Percentiles rank a stretch among this genome's conserved stretches.
phyloP scores from a whole-genome alignment of 2,888 invertebrate genomes.

The Alviniconcha strummeri region DNA sequence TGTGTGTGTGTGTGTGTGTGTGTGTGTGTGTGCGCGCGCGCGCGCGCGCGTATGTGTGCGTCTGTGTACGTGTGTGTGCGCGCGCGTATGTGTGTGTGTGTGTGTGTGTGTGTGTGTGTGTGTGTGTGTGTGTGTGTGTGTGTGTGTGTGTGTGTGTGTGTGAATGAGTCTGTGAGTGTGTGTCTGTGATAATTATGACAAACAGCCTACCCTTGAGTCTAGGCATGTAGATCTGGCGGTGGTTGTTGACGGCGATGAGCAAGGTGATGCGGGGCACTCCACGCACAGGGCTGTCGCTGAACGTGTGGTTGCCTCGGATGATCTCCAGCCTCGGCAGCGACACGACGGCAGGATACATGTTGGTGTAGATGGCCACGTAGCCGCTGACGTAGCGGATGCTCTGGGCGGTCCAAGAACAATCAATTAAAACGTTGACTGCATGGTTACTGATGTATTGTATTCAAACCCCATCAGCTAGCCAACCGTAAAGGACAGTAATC shows the following conservation, averaged over 20 bases:
- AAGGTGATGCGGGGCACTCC: neutral
- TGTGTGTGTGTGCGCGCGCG: neutral
- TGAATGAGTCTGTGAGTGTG: neutral
- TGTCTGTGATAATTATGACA: neutral
- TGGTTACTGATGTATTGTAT: too few species aligned
- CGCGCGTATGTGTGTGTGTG: neutral
- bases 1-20: neutral
- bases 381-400: constrained; percentile 6
- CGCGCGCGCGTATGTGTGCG: neutral
- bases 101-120: neutral
- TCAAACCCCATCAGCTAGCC: too few species aligned
- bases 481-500: too few species aligned
- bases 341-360: neutral
- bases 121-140: neutral
- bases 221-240: neutral
- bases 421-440: too few species aligned
- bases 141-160: neutral
- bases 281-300: neutral
- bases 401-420: neutral
- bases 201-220: neutral
- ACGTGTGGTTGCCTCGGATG: neutral
- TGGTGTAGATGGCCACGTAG: neutral
- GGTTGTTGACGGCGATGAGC: neutral
- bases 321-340: neutral
- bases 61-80: neutral